Evolutionary conservation across 1,140 invertebrate genomes (phyloP).

Genomic region (Neodiprion pinetum): DNA sequence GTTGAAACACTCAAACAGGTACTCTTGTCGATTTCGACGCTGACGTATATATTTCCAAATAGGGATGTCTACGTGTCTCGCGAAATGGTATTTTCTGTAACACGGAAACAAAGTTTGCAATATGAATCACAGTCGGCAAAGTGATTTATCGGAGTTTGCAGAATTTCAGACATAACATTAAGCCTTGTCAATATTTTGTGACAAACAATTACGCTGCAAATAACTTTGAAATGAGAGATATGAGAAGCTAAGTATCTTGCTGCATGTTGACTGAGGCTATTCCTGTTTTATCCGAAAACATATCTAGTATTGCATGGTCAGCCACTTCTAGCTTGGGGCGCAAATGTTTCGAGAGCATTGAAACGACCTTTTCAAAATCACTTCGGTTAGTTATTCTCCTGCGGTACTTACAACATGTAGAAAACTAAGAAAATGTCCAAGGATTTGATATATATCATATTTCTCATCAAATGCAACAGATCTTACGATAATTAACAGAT

Average conservation of each 20-base stretch:
- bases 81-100: no score
- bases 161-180: constrained; percentile 12
- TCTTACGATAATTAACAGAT: constrained; percentile 30
- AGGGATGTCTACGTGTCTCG: no score
- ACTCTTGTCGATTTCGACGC: no score
- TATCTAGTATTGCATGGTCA: constrained; percentile 28
- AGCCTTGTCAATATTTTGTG: constrained; percentile 1
- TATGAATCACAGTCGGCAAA: background rate
- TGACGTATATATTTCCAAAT: no score
- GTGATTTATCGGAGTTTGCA: constrained; percentile 7
- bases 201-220: constrained; percentile 16
- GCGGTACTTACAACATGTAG: constrained; percentile 22
- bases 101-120: no score
- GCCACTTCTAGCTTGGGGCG: constrained; percentile 24
- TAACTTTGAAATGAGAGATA: constrained; percentile 13
- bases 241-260: constrained; percentile 8
- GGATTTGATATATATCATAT: constrained; percentile 16
- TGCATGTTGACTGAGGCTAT: background rate
- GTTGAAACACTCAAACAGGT: no score
- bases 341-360: constrained; percentile 26
- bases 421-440: constrained; percentile 33
- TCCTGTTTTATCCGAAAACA: constrained; percentile 13
- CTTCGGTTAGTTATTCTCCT: constrained; percentile 26
- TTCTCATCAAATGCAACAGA: constrained; percentile 27
- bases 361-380: constrained; percentile 29